phyloP scores from a whole-genome alignment of 2,888 invertebrate species.

The Spialia ferax region DNA sequence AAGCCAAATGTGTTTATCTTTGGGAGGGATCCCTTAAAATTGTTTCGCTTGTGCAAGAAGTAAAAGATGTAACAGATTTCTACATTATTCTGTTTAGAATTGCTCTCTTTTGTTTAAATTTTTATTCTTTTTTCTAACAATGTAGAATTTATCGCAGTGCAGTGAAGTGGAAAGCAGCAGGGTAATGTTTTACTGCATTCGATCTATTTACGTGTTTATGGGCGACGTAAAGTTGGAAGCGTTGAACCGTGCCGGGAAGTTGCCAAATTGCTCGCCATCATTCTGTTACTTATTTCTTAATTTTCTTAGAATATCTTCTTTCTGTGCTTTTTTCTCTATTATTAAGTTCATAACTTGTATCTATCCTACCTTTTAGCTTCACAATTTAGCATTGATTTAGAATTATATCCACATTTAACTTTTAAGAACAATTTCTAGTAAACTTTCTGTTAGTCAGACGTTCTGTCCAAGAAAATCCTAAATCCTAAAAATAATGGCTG shows the following conservation, averaged over 20 bases:
- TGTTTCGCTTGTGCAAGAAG: no score
- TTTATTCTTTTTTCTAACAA: neutral
- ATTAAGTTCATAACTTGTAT: neutral
- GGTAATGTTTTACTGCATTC: constrained; percentile 78
- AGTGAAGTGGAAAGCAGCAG: constrained; percentile 42
- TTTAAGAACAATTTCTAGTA: no score
- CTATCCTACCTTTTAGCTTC: no score
- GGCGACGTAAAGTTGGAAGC: constrained; percentile 60
- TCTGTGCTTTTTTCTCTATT: neutral
- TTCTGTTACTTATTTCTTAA: constrained; percentile 7
- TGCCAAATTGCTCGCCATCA: neutral
- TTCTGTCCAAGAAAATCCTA: no score
- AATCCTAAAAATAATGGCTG: no score
- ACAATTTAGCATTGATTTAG: no score
- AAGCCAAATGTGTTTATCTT: neutral
- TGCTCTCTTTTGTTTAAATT: neutral
- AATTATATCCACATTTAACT: no score
- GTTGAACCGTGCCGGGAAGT: constrained; percentile 7
- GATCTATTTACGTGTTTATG: constrained; percentile 82
- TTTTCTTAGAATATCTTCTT: neutral
- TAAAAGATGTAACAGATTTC: no score
- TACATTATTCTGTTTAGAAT: neutral
- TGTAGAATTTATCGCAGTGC: constrained; percentile 11
- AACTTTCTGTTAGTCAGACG: no score
- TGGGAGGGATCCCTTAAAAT: no score